A percentile compares a stretch with the other conserved stretches of the same genome.
Conservation (phyloP, 2,113 vertebrate species). For the Apteryx mantelli region DNA sequence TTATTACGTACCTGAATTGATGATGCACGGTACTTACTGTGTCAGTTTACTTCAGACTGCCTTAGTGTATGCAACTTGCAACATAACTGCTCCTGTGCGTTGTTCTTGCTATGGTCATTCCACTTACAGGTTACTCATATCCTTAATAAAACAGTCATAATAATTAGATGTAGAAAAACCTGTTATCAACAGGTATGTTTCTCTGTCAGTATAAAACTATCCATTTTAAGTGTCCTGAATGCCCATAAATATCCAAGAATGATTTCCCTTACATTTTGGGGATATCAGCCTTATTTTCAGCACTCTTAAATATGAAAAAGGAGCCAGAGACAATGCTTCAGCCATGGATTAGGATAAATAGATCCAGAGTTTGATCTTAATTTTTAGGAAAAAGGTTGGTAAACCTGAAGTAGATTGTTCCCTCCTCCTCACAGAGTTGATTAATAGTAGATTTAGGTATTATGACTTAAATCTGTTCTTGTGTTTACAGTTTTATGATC, state of each 20-base stretch:
- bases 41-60: background rate
- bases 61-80: background rate
- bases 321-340: background rate
- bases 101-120: background rate
- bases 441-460: background rate
- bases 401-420: background rate
- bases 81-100: background rate
- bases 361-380: background rate
- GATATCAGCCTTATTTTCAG: background rate
- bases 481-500: background rate
- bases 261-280: background rate
- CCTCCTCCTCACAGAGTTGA: background rate
- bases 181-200: slow-evolving; percentile 46
- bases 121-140: slow-evolving; percentile 62
- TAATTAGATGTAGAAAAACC: slow-evolving; percentile 56
- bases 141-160: slow-evolving; percentile 17
- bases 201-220: background rate
- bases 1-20: background rate
- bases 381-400: background rate
- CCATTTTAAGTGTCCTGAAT: background rate
- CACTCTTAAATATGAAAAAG: background rate
- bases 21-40: background rate
- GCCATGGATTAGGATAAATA: background rate
- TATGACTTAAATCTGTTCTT: background rate
- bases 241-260: background rate